Conservation (phyloP, 2,797 vertebrate species). For the Trematomus bernacchii region DNA sequence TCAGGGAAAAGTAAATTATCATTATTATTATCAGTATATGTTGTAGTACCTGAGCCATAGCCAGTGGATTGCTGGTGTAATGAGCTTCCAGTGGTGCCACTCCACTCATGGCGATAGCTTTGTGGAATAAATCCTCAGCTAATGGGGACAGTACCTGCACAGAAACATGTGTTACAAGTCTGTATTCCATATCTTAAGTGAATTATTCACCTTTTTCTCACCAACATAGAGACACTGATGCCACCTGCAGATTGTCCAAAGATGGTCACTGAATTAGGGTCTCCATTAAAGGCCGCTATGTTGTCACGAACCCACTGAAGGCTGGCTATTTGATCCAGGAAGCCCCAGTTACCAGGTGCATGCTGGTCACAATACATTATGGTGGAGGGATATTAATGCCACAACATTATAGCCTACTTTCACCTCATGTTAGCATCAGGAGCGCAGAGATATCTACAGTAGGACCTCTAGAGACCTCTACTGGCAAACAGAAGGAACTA, state of each 20-base stretch:
- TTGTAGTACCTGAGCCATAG: too few relatives aligned
- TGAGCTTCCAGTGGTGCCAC: background rate
- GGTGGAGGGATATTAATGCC: background rate
- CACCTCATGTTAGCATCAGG: too few relatives aligned
- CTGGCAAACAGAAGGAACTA: background rate
- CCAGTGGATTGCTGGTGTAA: background rate
- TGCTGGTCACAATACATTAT: slow-evolving; percentile 62
- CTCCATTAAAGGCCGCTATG: slow-evolving; percentile 55
- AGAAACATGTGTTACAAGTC: background rate
- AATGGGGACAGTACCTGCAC: too few relatives aligned
- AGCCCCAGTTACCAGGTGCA: slow-evolving; percentile 82
- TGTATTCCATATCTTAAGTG: background rate
- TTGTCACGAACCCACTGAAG: slow-evolving; percentile 53
- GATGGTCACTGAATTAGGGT: slow-evolving; percentile 82
- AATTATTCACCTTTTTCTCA: slow-evolving; percentile 30
- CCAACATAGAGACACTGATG: slow-evolving; percentile 80
- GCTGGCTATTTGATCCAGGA: slow-evolving; percentile 84
- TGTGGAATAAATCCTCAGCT: too few relatives aligned
- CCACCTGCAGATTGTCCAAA: slow-evolving; percentile 84
- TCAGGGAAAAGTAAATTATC: too few relatives aligned
- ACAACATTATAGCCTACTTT: too few relatives aligned
- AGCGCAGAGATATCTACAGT: background rate
- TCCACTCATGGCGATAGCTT: too few relatives aligned
- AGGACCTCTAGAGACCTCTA: slow-evolving; percentile 34
- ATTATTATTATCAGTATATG: too few relatives aligned